A percentile compares a stretch with the other conserved stretches of the same genome.
Evolutionary conservation across 2,888 invertebrate genomes (phyloP).

Genomic region (Micropterix aruncella): DNA sequence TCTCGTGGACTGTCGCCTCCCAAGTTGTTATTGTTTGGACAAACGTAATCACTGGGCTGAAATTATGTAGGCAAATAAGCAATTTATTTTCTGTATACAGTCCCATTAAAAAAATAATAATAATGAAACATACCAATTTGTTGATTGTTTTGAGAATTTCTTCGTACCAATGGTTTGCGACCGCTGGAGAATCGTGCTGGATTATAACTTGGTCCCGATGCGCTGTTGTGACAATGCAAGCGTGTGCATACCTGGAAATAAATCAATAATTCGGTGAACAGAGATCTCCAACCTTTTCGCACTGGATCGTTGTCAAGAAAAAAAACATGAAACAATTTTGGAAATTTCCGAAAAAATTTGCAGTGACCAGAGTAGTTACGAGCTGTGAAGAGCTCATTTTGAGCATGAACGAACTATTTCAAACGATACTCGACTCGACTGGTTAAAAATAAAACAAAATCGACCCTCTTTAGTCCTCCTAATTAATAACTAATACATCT

Average conservation of each 20-base stretch:
- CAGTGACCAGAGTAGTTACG: too few species aligned
- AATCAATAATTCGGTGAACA: too few species aligned
- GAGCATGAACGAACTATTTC: too few species aligned
- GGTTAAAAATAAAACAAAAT: too few species aligned
- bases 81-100: not conserved
- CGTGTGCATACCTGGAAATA: slow-evolving; percentile 21
- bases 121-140: slow-evolving; percentile 22
- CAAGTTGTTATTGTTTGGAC: slow-evolving; percentile 7
- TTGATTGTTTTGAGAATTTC: slow-evolving; percentile 25
- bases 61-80: slow-evolving; percentile 1
- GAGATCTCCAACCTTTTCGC: too few species aligned
- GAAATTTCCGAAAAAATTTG: too few species aligned
- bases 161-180: slow-evolving; percentile 22
- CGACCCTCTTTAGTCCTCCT: too few species aligned
- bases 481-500: too few species aligned
- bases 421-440: too few species aligned
- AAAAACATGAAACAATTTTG: too few species aligned
- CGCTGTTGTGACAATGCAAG: slow-evolving; percentile 24
- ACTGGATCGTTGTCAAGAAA: too few species aligned
- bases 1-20: slow-evolving; percentile 2
- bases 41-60: slow-evolving; percentile 9
- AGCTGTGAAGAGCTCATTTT: too few species aligned
- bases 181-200: slow-evolving; percentile 29
- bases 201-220: slow-evolving; percentile 28
- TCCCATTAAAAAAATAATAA: not conserved